These are phyloP conservation scores for Oryzias melastigma DNA, from an alignment of 2,113 vertebrate genomes.

Conservation along the genomic window DNA sequence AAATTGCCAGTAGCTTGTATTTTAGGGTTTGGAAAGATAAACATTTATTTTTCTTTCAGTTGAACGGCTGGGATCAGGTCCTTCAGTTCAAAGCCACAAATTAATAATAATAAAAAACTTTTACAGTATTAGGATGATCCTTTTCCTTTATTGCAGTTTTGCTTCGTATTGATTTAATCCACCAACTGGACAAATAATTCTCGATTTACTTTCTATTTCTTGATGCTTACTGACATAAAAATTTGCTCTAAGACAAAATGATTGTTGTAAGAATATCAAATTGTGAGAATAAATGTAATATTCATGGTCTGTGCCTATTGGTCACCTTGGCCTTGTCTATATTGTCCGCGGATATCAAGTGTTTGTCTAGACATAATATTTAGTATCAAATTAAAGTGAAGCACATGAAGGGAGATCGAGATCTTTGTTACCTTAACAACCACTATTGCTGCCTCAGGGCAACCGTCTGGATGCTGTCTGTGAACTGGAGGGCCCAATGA, in stretches of 20 bases:
- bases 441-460: background rate
- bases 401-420: constrained; percentile 13
- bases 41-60: too few relatives aligned
- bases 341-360: background rate
- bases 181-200: background rate
- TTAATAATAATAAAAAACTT: background rate
- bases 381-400: constrained; percentile 12
- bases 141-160: background rate
- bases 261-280: background rate
- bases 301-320: background rate
- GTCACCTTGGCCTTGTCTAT: constrained; percentile 2
- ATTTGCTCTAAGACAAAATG: background rate
- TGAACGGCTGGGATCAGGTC: too few relatives aligned
- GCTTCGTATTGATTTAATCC: background rate
- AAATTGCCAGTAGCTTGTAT: too few relatives aligned
- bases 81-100: background rate
- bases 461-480: constrained; percentile 15
- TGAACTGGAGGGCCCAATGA: background rate
- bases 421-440: constrained; percentile 12
- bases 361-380: constrained; percentile 6
- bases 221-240: constrained; percentile 1
- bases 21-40: too few relatives aligned
- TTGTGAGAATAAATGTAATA: constrained; percentile 14
- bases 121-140: background rate
- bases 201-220: background rate